Evolutionary conservation across 2,113 vertebrate genomes (phyloP).

Genomic region (Camelus dromedarius): DNA sequence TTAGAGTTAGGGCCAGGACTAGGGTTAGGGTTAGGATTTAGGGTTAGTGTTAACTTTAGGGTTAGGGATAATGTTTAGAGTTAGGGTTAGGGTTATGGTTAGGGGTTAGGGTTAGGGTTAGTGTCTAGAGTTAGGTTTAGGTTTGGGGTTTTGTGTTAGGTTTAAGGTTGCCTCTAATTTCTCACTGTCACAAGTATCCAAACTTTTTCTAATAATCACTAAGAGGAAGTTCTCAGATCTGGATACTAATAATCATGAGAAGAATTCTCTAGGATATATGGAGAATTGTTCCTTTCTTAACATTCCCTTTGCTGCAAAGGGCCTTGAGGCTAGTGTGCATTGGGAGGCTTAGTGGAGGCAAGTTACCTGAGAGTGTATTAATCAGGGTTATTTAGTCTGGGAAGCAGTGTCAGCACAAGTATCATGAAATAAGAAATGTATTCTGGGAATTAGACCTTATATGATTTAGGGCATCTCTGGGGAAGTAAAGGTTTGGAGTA

Average conservation of each 20-base stretch:
- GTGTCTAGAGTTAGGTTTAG: too few species aligned
- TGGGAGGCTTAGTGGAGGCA: neutral
- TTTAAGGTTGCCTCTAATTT: neutral
- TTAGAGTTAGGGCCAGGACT: too few species aligned
- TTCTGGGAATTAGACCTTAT: neutral
- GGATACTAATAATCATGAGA: neutral
- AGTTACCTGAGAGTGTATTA: neutral
- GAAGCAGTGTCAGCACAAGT: neutral
- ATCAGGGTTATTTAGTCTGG: neutral
- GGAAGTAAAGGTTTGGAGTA: neutral
- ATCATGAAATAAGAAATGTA: neutral
- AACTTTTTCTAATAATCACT: neutral
- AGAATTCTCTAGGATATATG: neutral
- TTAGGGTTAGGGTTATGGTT: too few species aligned
- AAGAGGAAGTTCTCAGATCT: neutral
- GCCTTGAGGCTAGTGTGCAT: neutral
- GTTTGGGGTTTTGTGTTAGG: too few species aligned
- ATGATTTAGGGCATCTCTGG: neutral
- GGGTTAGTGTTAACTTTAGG: too few species aligned
- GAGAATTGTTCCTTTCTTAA: neutral
- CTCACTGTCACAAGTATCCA: neutral
- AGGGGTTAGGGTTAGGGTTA: too few species aligned
- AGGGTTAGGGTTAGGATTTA: too few species aligned
- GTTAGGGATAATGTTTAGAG: too few species aligned
- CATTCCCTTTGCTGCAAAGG: neutral